These are phyloP conservation scores for Hedychridium roseum DNA, from an alignment of 2,888 invertebrate genomes.

Conservation along the genomic window DNA sequence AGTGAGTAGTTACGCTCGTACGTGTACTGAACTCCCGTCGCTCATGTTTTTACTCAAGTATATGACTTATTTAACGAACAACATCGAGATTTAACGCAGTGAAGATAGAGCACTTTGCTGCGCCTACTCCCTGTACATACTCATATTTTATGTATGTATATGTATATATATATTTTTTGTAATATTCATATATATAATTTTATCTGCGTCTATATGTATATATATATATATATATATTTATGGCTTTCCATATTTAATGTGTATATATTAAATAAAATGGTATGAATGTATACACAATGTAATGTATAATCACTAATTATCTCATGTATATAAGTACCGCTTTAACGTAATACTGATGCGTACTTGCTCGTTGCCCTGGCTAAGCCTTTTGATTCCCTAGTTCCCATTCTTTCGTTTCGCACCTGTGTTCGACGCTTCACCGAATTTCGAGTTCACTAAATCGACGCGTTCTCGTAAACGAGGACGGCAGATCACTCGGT, in stretches of 20 bases:
- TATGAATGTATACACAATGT: slow-evolving; percentile 49
- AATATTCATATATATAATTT: no score
- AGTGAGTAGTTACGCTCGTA: no score
- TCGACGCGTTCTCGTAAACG: background rate
- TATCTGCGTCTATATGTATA: slow-evolving; percentile 31
- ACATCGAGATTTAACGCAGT: slow-evolving; percentile 32
- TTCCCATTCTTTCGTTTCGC: background rate
- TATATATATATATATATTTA: slow-evolving; percentile 35
- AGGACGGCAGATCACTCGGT: background rate
- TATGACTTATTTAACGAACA: slow-evolving; percentile 27
- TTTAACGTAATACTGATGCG: slow-evolving; percentile 59
- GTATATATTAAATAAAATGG: slow-evolving; percentile 50
- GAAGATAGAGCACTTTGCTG: slow-evolving; percentile 9
- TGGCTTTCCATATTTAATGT: slow-evolving; percentile 31
- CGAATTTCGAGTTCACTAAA: background rate
- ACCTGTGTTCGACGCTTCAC: background rate
- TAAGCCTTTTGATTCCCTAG: slow-evolving; percentile 30
- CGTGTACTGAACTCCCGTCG: slow-evolving; percentile 25
- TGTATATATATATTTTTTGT: slow-evolving; percentile 1
- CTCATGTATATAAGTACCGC: slow-evolving; percentile 50
- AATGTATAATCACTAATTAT: slow-evolving; percentile 52
- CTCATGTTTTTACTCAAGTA: slow-evolving; percentile 22
- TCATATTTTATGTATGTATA: background rate
- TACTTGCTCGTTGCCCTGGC: slow-evolving; percentile 46
- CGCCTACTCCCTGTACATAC: slow-evolving; percentile 17